A percentile compares a stretch with the other conserved stretches of the same genome.
Conservation (phyloP, 37 sponge, comb jelly and placozoan species). For the Crambe crambe region DNA sequence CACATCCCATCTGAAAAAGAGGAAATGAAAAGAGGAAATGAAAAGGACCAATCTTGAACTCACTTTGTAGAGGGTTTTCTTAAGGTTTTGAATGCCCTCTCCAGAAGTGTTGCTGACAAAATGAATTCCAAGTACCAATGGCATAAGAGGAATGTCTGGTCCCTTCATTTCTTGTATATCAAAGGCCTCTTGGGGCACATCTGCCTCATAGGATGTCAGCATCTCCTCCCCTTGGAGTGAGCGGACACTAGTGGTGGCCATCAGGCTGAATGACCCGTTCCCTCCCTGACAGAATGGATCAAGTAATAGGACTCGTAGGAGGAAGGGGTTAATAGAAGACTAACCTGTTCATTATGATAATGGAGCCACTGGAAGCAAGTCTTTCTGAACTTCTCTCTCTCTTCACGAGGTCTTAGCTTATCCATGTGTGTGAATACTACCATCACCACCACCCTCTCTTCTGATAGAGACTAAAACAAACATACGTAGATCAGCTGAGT, state of each 20-base stretch:
- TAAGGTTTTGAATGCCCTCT: slow-evolving; percentile 34
- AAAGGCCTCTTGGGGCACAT: background rate
- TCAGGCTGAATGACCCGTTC: slow-evolving; percentile 19
- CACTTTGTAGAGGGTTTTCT: slow-evolving; percentile 44
- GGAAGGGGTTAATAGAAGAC: background rate
- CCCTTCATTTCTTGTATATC: slow-evolving; percentile 18
- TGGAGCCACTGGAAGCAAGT: slow-evolving; percentile 3
- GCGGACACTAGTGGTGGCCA: slow-evolving; percentile 22
- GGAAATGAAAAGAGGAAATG: background rate
- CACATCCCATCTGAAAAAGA: slow-evolving; percentile 1
- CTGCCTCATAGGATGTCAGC: slow-evolving; percentile 18
- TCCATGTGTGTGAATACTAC: slow-evolving; percentile 75
- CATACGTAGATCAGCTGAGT: background rate
- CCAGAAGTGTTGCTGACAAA: slow-evolving; percentile 54
- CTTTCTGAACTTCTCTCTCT: slow-evolving; percentile 34
- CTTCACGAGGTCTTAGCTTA: slow-evolving; percentile 14
- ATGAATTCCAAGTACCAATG: slow-evolving; percentile 23
- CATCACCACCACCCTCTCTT: slow-evolving; percentile 40
- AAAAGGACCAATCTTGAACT: background rate
- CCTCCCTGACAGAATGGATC: slow-evolving; percentile 5
- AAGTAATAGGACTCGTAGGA: background rate
- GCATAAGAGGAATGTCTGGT: slow-evolving; percentile 35
- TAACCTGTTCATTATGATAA: slow-evolving; percentile 8
- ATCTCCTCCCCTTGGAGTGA: slow-evolving; percentile 38
- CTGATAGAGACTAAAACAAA: slow-evolving; percentile 7